These are phyloP conservation scores for Eugnorisma glareosa DNA, from an alignment of 2,888 invertebrate species.

Conservation along the genomic window DNA sequence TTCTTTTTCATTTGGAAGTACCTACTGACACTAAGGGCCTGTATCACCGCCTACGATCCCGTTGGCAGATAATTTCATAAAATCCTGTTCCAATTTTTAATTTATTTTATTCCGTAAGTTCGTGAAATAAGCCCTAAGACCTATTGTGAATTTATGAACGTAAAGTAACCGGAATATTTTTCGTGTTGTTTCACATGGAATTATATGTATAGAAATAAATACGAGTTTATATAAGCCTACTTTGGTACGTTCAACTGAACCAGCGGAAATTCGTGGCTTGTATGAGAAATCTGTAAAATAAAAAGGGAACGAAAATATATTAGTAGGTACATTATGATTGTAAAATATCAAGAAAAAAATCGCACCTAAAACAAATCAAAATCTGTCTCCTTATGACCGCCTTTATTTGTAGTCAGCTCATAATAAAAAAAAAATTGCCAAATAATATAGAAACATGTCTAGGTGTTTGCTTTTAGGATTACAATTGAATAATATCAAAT, in stretches of 20 bases:
- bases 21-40: no score
- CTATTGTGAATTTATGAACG: neutral
- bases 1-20: neutral
- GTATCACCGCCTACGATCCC: no score
- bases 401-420: neutral
- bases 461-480: neutral
- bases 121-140: no score
- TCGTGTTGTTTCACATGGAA: neutral
- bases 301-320: constrained; percentile 5
- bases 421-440: neutral
- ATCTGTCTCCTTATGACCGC: neutral
- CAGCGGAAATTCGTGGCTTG: neutral
- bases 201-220: neutral
- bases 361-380: neutral
- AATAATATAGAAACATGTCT: neutral
- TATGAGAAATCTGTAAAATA: constrained; percentile 15
- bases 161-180: neutral
- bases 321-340: neutral
- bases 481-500: neutral
- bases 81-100: no score
- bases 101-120: no score
- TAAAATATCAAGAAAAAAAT: neutral
- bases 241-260: neutral
- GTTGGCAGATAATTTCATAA: no score
- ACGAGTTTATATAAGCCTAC: no score